phyloP scores from a whole-genome alignment of 2,888 invertebrate species.

The Drosophila monieri region DNA sequence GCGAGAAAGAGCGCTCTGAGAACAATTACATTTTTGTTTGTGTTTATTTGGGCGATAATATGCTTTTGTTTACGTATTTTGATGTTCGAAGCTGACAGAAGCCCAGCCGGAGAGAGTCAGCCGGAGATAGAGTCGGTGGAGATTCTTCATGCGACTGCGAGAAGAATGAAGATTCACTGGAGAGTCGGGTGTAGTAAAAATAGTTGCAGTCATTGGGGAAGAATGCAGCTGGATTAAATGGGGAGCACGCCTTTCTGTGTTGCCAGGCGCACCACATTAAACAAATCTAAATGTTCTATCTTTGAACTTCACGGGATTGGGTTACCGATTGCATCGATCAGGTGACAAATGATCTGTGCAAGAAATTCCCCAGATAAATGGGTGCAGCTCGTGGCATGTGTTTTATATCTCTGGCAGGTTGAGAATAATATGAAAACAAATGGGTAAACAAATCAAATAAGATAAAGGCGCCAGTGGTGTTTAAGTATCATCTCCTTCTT shows the following conservation, averaged over 20 bases:
- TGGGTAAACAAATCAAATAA: constrained; percentile 23
- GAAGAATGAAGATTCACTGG: constrained; percentile 4
- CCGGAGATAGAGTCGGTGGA: not conserved
- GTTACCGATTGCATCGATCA: constrained; percentile 24
- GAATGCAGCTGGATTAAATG: constrained; percentile 47
- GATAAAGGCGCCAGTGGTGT: constrained; percentile 1
- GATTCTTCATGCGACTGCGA: not conserved
- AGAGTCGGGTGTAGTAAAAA: constrained; percentile 48
- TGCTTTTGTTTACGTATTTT: constrained; percentile 73
- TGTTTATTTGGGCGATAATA: constrained; percentile 67
- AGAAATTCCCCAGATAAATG: constrained; percentile 21
- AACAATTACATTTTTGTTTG: constrained; percentile 55
- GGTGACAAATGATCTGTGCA: constrained; percentile 35
- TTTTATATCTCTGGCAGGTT: constrained; percentile 21
- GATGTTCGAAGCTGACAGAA: constrained; percentile 61
- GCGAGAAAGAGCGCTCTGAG: constrained; percentile 15
- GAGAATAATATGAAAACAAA: constrained; percentile 6
- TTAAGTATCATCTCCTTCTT: no score
- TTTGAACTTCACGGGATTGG: constrained; percentile 29
- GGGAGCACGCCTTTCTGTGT: constrained; percentile 45
- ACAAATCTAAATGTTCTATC: constrained; percentile 25
- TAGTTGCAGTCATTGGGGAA: constrained; percentile 57
- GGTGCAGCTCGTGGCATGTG: constrained; percentile 21
- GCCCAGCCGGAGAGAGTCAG: constrained; percentile 19
- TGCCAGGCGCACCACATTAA: constrained; percentile 37